Evolutionary conservation across 2,113 vertebrate species (phyloP).

Genomic region (Corythaixoides concolor): DNA sequence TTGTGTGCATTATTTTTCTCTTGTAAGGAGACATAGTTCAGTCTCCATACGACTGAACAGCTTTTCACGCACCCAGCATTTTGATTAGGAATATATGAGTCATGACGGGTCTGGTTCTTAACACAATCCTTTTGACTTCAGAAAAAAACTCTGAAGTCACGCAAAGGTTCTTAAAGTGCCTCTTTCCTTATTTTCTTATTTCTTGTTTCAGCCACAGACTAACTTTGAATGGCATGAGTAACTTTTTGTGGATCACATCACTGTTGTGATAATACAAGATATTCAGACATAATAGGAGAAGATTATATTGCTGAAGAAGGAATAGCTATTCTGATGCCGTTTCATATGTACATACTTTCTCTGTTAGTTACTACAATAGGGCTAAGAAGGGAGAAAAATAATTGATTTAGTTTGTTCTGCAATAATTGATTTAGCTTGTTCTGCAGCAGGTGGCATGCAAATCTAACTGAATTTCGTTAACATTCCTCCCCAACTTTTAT

Average conservation of each 20-base stretch:
- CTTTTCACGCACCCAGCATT: constrained; percentile 14
- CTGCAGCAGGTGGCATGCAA: not conserved
- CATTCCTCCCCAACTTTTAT: not conserved
- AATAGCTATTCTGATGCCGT: not conserved
- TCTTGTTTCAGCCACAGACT: not conserved
- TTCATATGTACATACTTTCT: not conserved
- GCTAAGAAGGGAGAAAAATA: not conserved
- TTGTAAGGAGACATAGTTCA: constrained; percentile 22
- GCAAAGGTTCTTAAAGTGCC: constrained; percentile 15
- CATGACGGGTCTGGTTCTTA: constrained; percentile 30
- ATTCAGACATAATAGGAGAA: not conserved
- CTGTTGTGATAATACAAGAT: not conserved
- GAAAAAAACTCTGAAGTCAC: constrained; percentile 38
- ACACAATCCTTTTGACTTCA: constrained; percentile 9
- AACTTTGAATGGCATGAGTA: not conserved
- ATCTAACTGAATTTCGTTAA: not conserved
- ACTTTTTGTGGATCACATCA: not conserved
- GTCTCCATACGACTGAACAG: not conserved
- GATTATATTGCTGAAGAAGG: not conserved
- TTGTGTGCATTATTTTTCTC: constrained; percentile 49
- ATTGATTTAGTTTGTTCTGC: not conserved
- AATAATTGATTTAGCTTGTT: not conserved
- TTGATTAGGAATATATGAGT: constrained; percentile 55
- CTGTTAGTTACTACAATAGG: not conserved
- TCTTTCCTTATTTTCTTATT: not conserved